Base-by-base conservation (phyloP, 2,888 invertebrate genomes). In the Philereme transversata region DNA sequence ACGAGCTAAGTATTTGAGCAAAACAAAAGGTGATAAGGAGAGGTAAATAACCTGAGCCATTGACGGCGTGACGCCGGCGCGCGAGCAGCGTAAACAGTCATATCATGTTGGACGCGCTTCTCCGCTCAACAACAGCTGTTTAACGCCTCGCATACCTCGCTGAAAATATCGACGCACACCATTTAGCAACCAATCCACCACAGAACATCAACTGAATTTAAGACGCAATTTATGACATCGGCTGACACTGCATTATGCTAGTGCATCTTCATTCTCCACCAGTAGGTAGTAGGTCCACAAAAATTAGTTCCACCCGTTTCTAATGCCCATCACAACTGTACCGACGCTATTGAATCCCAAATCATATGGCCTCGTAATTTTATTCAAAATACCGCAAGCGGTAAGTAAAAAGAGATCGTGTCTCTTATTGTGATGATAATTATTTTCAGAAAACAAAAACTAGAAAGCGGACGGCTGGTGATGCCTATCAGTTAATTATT, bases 401-500 rank as follows among this genome's bases (percentile, higher is more conserved):
- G 87, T 84, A 84, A 87, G 83, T 87, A 87, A 83, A 90, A 90
- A 87, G 89, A 89, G 86, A 88, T 89, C 86, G 84, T 79, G 82
- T 82, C 82, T 80, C 82, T 85, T 88, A 89, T 92, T 92, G 91
- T 92, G 70, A 92, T 92, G 91, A 88, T 92, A 92, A 92, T 92
- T 89, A 89, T 90, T 91, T 81, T 88, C 81, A 73, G 87, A 87
- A 90, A 90, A 91, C 91, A 90, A 90, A 88, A 90, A 89, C 87
- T 90, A 92, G 91, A 92, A 92, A 92, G 90, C 88, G 84, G 84
- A 76, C 86, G 81, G 66, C 70, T 82, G 79, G 78, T 83, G 87
- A 90, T 89, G 88, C 81, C 83, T 89, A 90, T 90, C 90, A 86
- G 90, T 90, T 90, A 91, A 92, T 91, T 91, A 89, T 90, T 90